Percentiles rank a stretch among this genome's conserved stretches.
Conservation (phyloP, 2,797 vertebrate species). For the Furcifer pardalis region DNA sequence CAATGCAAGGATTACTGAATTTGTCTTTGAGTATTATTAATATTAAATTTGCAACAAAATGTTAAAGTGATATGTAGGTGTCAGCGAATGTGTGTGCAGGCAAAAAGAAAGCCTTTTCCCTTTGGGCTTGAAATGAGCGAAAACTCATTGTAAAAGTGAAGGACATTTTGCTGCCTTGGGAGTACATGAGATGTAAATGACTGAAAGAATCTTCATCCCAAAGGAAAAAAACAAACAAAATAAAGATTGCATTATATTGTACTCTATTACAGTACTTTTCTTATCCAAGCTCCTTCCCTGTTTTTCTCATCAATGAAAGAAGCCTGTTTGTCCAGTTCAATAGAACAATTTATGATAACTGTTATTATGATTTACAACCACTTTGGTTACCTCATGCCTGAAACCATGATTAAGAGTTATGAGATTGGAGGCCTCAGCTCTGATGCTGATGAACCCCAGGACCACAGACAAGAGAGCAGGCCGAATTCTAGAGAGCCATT, state of each 20-base stretch:
- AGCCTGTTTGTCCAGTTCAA: slow-evolving; percentile 52
- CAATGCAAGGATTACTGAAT: neutral
- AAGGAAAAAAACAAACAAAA: slow-evolving; percentile 40
- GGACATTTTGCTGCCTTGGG: slow-evolving; percentile 19
- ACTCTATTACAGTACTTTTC: slow-evolving; percentile 40
- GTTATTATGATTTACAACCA: slow-evolving; percentile 51
- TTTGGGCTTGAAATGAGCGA: slow-evolving; percentile 33
- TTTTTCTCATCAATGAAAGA: slow-evolving; percentile 47
- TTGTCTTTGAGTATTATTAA: slow-evolving; percentile 27
- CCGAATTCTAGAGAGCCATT: neutral
- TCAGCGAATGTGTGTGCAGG: no score
- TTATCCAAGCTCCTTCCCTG: slow-evolving; percentile 53
- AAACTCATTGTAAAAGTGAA: neutral
- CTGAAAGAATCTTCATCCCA: slow-evolving; percentile 34
- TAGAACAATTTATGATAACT: slow-evolving; percentile 49
- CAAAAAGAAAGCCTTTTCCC: neutral
- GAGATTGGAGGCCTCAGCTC: slow-evolving; percentile 18
- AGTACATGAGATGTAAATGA: slow-evolving; percentile 30
- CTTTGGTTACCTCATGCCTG: slow-evolving; percentile 49
- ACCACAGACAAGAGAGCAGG: slow-evolving; percentile 2
- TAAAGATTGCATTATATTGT: slow-evolving; percentile 30
- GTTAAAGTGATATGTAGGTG: slow-evolving; percentile 10
- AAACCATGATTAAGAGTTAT: slow-evolving; percentile 39
- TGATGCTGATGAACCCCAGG: slow-evolving; percentile 19
- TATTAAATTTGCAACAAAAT: slow-evolving; percentile 38